Conservation (phyloP, 1,140 invertebrate genomes). For the Zaprionus camerounensis region DNA sequence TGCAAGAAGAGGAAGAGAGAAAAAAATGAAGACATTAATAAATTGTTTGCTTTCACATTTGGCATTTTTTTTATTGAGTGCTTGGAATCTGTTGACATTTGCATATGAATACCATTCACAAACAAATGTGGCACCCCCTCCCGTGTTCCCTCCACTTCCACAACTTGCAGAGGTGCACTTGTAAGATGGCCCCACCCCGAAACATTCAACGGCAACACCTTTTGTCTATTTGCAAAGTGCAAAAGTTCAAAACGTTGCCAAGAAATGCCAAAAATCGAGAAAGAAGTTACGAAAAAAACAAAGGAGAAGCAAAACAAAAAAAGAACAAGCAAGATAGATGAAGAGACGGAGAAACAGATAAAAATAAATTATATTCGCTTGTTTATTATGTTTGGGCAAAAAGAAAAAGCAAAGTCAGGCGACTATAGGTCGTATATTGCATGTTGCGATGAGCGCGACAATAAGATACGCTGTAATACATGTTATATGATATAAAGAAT, state of each 20-base stretch:
- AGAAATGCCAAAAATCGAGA: slow-evolving; percentile 45
- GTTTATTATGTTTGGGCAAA: slow-evolving; percentile 51
- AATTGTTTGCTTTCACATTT: slow-evolving; percentile 39
- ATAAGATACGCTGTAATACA: neutral
- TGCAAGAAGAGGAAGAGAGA: slow-evolving; percentile 43
- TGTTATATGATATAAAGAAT: neutral
- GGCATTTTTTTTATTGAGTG: slow-evolving; percentile 39
- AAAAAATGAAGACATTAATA: slow-evolving; percentile 16
- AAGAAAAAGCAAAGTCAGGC: slow-evolving; percentile 2
- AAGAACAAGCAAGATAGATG: slow-evolving; percentile 23
- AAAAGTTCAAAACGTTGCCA: slow-evolving; percentile 71
- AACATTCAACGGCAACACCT: slow-evolving; percentile 43
- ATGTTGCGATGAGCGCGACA: neutral
- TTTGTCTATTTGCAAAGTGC: slow-evolving; percentile 67
- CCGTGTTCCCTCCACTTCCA: too few species aligned
- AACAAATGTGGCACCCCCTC: neutral
- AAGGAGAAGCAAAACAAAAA: slow-evolving; percentile 27
- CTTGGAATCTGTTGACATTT: slow-evolving; percentile 45
- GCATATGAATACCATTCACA: slow-evolving; percentile 46
- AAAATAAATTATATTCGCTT: slow-evolving; percentile 71
- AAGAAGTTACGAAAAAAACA: slow-evolving; percentile 41
- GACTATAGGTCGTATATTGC: neutral
- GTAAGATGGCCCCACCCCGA: slow-evolving; percentile 18
- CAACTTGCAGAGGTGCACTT: neutral
- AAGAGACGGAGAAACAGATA: slow-evolving; percentile 33